These are phyloP conservation scores for Dorcus parallelipipedus DNA, from an alignment of 2,888 invertebrate species.

Conservation along the genomic window DNA sequence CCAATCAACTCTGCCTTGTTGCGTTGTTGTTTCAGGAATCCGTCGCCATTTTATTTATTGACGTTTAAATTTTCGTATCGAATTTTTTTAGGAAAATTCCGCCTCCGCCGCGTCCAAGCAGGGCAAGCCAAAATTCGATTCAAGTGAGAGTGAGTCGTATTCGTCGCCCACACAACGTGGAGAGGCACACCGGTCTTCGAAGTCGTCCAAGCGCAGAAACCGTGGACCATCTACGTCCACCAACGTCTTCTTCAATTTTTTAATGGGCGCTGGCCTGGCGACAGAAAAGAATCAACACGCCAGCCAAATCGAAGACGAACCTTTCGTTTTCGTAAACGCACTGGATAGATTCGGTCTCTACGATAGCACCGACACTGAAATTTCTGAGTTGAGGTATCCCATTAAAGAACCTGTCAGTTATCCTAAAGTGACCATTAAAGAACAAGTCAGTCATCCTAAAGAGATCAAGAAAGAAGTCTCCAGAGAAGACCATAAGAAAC, in stretches of 20 bases:
- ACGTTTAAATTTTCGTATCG: constrained; percentile 20
- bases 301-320: constrained; percentile 1
- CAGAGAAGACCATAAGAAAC: no score
- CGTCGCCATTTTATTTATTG: constrained; percentile 3
- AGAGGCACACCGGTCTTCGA: no score
- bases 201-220: constrained; percentile 1
- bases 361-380: constrained; percentile 20
- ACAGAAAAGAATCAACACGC: constrained; percentile 1
- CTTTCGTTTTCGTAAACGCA: constrained; percentile 2
- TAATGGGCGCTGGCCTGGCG: constrained; percentile 15
- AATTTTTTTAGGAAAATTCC: constrained; percentile 21
- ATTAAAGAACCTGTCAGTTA: neutral
- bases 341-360: constrained; percentile 14
- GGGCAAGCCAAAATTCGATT: constrained; percentile 16
- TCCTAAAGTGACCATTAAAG: neutral
- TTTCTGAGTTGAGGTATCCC: constrained; percentile 14
- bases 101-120: constrained; percentile 5
- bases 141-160: constrained; percentile 16
- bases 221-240: constrained; percentile 4
- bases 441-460: neutral
- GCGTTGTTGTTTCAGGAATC: neutral
- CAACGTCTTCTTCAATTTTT: constrained; percentile 10
- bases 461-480: neutral
- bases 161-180: constrained; percentile 1
- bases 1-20: no score